Evolutionary conservation across 2,113 vertebrate genomes (phyloP), one percentile per base, ranked within the genome.

Genomic region (Microtus oregoni): DNA sequence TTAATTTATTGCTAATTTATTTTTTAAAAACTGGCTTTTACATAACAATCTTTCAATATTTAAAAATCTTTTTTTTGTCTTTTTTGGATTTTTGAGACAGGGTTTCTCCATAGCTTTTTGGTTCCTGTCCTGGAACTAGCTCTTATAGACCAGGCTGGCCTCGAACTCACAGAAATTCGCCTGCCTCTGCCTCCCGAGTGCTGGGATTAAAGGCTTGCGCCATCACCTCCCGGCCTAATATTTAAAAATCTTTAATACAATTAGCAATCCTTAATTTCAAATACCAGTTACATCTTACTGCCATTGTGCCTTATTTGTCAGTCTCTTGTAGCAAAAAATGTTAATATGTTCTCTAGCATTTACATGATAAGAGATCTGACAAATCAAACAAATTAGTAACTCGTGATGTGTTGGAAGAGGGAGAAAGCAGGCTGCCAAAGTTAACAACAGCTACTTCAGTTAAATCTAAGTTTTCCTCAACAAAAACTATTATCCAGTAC

Each of bases 261-360:
- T 92, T 38, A 91, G n/a, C 22, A 68, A 19, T 81, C 7, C 13
- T 94, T 61, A 79, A 73, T 90, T 96, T 97, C 55, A 96, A 79
- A 28, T 17, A 85, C 68, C 14, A 95, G 8, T 0, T 86, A 68
- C 32, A 86, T 1, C 7, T 15, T 73, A 55, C 17, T 79, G 20
- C 11, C 50, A 35, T 55, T 81, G 19, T n/a, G 19, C 17, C 15
- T 72, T 20, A n/a, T 72, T 20, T 72, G 15, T 72, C n/a, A n/a
- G 7, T n/a, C 9, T 87, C 70, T 78, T 92, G 22, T 78, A 70
- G 38, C 65, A 20, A 50, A 26, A 32, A 82, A 44, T 73, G 7
- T 90, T 90, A 70, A 67, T 1, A 47, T 50, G 85, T 83, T 88
- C 14, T 9, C 12, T 38, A 83, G 10, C 14, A 79, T 44, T 92